phyloP scores from a whole-genome alignment of 2,113 vertebrate species.

The Lophura nycthemera region DNA sequence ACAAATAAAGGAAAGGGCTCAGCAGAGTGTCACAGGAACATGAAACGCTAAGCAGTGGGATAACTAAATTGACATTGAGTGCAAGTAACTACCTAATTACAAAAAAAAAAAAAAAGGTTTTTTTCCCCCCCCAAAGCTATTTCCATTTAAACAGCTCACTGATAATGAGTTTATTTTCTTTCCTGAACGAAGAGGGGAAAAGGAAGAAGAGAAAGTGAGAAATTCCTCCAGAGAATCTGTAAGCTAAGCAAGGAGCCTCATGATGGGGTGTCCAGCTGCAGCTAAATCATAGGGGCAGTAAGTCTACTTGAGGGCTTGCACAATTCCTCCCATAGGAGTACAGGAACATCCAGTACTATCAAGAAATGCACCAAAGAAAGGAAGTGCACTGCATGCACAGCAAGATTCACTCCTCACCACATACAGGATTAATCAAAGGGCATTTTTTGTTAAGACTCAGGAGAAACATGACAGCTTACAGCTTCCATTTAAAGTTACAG shows the following conservation, averaged over 20 bases:
- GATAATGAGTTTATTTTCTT: background rate
- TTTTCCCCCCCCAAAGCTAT: background rate
- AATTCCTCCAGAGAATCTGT: constrained; percentile 4
- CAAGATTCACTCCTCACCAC: background rate
- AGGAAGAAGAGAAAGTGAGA: background rate
- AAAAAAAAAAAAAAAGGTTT: background rate
- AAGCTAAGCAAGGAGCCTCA: background rate
- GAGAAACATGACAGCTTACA: background rate
- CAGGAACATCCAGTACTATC: background rate
- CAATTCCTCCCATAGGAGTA: background rate
- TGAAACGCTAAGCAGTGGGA: background rate
- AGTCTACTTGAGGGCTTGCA: background rate
- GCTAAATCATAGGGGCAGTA: background rate
- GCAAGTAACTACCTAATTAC: constrained; percentile 25
- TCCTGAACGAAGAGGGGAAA: background rate
- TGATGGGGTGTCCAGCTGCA: background rate
- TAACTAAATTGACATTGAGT: constrained; percentile 21
- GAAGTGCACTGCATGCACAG: background rate
- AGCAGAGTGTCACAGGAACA: constrained; percentile 35
- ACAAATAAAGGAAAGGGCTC: constrained; percentile 5
- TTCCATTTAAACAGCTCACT: constrained; percentile 32
- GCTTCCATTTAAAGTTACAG: background rate
- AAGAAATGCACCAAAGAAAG: background rate
- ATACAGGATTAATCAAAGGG: background rate
- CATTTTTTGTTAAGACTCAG: background rate